A percentile compares a stretch with the other conserved stretches of the same genome.
These are phyloP conservation scores for Montipora sp. DNA, from an alignment of 64 coral and sea anemone genomes.

Conservation along the genomic window DNA sequence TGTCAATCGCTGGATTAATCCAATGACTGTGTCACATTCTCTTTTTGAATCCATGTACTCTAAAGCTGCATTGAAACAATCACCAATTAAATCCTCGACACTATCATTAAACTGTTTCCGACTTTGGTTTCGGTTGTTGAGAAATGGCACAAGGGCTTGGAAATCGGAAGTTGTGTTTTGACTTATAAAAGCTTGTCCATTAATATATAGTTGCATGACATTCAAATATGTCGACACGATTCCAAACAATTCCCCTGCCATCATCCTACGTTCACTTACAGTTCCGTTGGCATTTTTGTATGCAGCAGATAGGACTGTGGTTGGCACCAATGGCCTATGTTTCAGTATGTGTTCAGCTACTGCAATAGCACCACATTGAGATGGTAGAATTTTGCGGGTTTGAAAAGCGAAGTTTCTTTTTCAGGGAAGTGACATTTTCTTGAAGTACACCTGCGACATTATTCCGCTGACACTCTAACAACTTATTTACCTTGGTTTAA, in stretches of 20 bases:
- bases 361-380: neutral
- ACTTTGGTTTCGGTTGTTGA: neutral
- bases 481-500: neutral
- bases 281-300: slow-evolving; percentile 44
- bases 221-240: slow-evolving; percentile 46
- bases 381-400: neutral
- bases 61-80: slow-evolving; percentile 34
- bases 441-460: slow-evolving; percentile 25
- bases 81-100: slow-evolving; percentile 30
- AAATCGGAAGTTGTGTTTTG: slow-evolving; percentile 50
- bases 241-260: slow-evolving; percentile 50
- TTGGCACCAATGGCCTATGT: slow-evolving; percentile 49
- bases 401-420: slow-evolving; percentile 7
- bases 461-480: neutral
- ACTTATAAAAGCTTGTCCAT: slow-evolving; percentile 33
- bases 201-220: slow-evolving; percentile 54
- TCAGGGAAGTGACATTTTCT: slow-evolving; percentile 19
- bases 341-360: slow-evolving; percentile 28
- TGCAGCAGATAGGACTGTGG: slow-evolving; percentile 38
- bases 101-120: slow-evolving; percentile 10
- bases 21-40: slow-evolving; percentile 56
- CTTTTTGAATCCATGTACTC: slow-evolving; percentile 69
- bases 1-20: slow-evolving; percentile 40
- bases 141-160: slow-evolving; percentile 49
- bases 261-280: slow-evolving; percentile 9